Evolutionary conservation across 2,888 invertebrate species (phyloP).

Genomic region (Xestobium rufovillosum): DNA sequence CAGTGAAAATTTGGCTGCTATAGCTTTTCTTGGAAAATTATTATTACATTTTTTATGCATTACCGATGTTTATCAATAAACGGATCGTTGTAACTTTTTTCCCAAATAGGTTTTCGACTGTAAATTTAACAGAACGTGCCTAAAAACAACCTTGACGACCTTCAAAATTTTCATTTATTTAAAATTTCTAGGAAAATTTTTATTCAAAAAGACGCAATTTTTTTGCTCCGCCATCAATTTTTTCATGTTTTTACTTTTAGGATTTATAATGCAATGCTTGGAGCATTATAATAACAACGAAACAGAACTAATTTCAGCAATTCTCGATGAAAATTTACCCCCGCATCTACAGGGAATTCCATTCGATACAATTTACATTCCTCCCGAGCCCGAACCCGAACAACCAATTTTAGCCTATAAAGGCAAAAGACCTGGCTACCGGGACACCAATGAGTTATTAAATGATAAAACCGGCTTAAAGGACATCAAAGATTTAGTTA

Average conservation of each 20-base stretch:
- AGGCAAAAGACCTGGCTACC: constrained; percentile 57
- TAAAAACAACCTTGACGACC: no score
- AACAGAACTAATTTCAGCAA: constrained; percentile 71
- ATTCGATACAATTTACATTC: constrained; percentile 47
- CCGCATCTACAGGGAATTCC: constrained; percentile 38
- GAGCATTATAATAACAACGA: constrained; percentile 68
- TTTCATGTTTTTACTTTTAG: constrained; percentile 23
- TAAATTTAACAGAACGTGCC: no score
- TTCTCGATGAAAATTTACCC: constrained; percentile 69
- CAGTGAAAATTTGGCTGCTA: no score
- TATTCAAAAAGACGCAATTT: not conserved
- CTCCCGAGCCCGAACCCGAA: constrained; percentile 47
- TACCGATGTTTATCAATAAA: no score
- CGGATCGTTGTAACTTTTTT: no score
- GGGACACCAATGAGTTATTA: constrained; percentile 55
- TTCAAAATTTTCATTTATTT: no score
- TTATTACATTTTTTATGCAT: no score
- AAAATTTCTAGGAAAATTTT: no score
- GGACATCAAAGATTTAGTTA: constrained; percentile 33
- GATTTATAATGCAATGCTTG: constrained; percentile 64
- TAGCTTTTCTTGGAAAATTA: no score
- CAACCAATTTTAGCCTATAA: constrained; percentile 37
- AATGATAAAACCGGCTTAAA: constrained; percentile 60
- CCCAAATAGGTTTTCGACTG: no score
- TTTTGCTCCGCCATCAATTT: not conserved